Evolutionary conservation across 92 coral and sea anemone genomes (phyloP), one percentile per base, ranked within the genome.

Genomic region (Phenganax stokvisi): DNA sequence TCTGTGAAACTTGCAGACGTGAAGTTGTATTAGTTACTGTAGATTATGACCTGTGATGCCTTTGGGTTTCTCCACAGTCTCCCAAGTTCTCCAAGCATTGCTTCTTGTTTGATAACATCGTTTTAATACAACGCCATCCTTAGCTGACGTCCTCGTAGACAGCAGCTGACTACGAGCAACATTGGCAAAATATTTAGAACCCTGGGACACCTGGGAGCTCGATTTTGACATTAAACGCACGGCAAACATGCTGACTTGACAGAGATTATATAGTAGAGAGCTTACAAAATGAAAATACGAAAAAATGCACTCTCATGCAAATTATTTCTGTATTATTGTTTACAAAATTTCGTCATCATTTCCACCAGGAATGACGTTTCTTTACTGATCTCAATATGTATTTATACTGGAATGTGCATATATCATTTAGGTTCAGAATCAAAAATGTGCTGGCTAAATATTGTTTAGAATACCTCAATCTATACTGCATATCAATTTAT

Each of bases 61-160:
- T 8, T 91, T 90, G 27, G 99, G 90, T 84, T 87, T 96, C 15
- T 86, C 84, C 10, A 90, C 90, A 0, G 96, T 92, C 37, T 92
- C 98, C 99, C 99, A 96, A 29, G 99, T 87, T 57, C 99, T 80
- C 99, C 99, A 96, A 60, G 74, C 60, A 71, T 93, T 86, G 62
- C 83, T 71, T 44, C 77, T 69, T 6, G 80, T 76, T 16, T 81
- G 83, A 29, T 85, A 80, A 54, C 51, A 72, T 37, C 76, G 65
- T 12, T 80, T 61, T 7, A 88, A 70, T 20, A 75, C 89, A 11
- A 79, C 51, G 67, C 81, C 63, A 60, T 62, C 37, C 53, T 79
- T 79, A 15, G 16, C 44, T 57, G 56, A 2, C 52, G 12, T 69
- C 54, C 72, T 79, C 53, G 72, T 57, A 13, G 56, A 77, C 10